phyloP scores from a whole-genome alignment of 2,113 vertebrate genomes.

The Glareola pratincola region DNA sequence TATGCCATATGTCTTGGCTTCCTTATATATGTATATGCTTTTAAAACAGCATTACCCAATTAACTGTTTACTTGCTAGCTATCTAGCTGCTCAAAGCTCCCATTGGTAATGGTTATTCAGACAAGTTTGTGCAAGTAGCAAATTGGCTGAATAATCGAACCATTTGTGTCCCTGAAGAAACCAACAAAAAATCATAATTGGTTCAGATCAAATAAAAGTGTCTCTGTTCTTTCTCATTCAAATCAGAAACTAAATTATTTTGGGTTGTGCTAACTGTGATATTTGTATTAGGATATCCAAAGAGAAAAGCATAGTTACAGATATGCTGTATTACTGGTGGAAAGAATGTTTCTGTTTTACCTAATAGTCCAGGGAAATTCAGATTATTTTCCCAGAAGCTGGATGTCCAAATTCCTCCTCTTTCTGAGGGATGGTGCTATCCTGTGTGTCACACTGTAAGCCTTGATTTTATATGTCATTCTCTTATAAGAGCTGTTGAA shows the following conservation, averaged over 20 bases:
- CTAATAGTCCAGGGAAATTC: not conserved
- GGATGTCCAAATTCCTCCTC: not conserved
- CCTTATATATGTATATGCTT: not conserved
- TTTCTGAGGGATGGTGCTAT: not conserved
- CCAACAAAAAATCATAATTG: not conserved
- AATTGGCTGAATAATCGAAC: not conserved
- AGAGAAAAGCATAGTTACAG: not conserved
- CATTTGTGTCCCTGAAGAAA: not conserved
- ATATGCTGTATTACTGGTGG: not conserved
- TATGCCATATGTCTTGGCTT: not conserved
- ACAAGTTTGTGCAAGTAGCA: not conserved
- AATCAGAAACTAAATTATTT: constrained; percentile 18
- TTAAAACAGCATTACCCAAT: not conserved
- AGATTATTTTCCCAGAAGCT: not conserved
- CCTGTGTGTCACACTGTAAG: accelerated
- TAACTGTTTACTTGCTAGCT: not conserved
- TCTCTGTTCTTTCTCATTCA: constrained; percentile 2
- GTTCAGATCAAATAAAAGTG: not conserved
- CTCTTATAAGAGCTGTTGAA: not conserved
- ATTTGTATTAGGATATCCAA: not conserved
- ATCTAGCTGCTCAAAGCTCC: not conserved
- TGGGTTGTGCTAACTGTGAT: not conserved
- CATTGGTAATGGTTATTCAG: not conserved
- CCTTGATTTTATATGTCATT: not conserved
- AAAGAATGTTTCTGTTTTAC: not conserved